Conservation (phyloP, 2,888 invertebrate species). For the Tricholauxania praeusta region DNA sequence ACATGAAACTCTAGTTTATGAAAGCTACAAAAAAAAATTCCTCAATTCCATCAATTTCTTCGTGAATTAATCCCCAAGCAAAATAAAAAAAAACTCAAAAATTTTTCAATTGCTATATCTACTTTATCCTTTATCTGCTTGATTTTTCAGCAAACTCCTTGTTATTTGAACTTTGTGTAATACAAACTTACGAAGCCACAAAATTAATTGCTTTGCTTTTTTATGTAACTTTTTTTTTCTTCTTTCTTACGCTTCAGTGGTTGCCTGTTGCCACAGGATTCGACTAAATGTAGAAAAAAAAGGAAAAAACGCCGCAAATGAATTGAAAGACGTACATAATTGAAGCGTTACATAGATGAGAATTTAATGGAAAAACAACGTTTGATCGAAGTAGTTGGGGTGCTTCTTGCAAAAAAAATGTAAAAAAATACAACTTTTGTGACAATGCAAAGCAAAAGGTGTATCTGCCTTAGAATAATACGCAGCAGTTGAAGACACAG, state of each 20-base stretch:
- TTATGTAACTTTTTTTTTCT: background rate
- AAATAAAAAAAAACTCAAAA: too few species aligned
- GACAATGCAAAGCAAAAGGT: too few species aligned
- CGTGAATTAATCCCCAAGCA: too few species aligned
- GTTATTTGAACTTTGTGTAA: background rate
- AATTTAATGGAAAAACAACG: conserved; percentile 18
- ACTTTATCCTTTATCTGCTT: background rate
- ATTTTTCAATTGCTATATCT: background rate
- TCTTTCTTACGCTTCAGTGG: too few species aligned
- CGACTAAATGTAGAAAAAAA: conserved; percentile 15
- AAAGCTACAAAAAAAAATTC: too few species aligned
- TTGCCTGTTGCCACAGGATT: background rate
- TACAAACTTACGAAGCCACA: conserved; percentile 4
- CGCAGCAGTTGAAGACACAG: too few species aligned
- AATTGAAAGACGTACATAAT: conserved; percentile 13
- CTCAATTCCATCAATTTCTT: too few species aligned
- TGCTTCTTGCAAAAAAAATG: too few species aligned
- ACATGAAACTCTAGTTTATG: too few species aligned
- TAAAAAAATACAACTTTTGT: background rate
- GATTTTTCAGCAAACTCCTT: background rate
- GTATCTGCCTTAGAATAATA: background rate
- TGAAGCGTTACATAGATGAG: conserved; percentile 21
- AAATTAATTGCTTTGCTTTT: conserved; percentile 31
- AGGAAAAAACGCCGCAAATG: background rate
- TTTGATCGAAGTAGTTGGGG: background rate